Evolutionary conservation across 30 jellyfish, hydroid and myxozoan genomes (phyloP), one percentile per base, ranked within the genome.

Genomic region (Rhopilema esculentum): DNA sequence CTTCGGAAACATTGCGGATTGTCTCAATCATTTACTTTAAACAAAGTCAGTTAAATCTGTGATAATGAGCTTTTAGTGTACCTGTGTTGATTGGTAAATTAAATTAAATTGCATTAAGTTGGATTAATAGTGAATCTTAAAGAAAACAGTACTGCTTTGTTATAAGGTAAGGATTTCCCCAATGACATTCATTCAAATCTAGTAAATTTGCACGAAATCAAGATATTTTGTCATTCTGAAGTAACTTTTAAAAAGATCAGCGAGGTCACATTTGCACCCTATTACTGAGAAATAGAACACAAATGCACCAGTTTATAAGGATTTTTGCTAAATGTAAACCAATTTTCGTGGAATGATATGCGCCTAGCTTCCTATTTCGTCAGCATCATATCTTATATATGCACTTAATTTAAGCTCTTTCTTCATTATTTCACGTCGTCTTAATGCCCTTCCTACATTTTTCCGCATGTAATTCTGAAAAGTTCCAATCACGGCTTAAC

Each of bases 1-100:
- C 20, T 22, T 77, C 87, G 87, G 87, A 77, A 77, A 52, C 87
- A 77, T 27, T 27, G 72, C 49, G 87, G 87, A 66, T 77, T 75
- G 62, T 27, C 75, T 77, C 23, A 77, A 53, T 77, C 87, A 28
- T 52, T 77, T 77, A 77, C 74, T 71, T 49, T 53, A n/a, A 27
- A 64, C 80, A 65, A 66, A 79, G 30, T 61, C 80, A 29, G 23
- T 63, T 49, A 33, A 19, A 30, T 48, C 76, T 51, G 57, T 28
- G 20, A 53, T 53, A 53, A 77, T 2, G 66, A 0, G 66, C 52
- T 77, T 21, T 30, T 22, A 49, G 28, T 57, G 65, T n/a, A 9
- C 50, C 48, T 29, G 80, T 33, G 12, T 16, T 66, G 49, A 79
- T 65, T 30, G 72, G 48, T 31, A 25, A 61, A 62, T 61, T 49